A percentile compares a stretch with the other conserved stretches of the same genome.
Evolutionary conservation across 1,140 invertebrate species (phyloP).

Genomic region (Nephotettix cincticeps): DNA sequence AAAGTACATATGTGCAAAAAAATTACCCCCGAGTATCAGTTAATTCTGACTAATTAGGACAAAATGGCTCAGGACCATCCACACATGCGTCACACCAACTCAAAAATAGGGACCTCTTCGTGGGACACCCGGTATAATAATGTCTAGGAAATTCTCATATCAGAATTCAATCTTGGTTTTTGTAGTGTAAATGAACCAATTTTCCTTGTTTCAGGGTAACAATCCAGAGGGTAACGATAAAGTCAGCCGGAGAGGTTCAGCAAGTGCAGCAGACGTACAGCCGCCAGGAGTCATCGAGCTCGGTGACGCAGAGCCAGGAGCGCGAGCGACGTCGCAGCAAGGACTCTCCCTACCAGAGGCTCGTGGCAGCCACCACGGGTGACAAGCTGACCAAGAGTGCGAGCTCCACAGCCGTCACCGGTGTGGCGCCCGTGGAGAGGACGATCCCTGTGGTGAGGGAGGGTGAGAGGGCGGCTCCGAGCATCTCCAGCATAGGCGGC

Average conservation of each 20-base stretch:
- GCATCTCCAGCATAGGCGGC: constrained; percentile 64
- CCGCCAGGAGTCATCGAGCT: constrained; percentile 8
- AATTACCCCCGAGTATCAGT: too few relatives aligned
- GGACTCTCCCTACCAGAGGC: constrained; percentile 10
- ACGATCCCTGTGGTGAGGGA: constrained; percentile 15
- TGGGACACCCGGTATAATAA: too few relatives aligned
- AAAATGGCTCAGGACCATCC: too few relatives aligned
- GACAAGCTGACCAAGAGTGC: constrained; percentile 35
- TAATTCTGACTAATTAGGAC: too few relatives aligned
- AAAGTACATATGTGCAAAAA: too few relatives aligned
- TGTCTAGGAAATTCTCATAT: too few relatives aligned
- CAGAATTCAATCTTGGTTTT: too few relatives aligned
- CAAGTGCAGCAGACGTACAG: constrained; percentile 44
- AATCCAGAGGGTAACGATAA: constrained; percentile 59
- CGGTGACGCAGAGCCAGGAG: not conserved
- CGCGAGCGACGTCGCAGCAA: constrained; percentile 14
- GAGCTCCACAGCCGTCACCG: constrained; percentile 29
- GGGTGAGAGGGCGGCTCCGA: constrained; percentile 47
- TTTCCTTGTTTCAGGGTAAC: constrained; percentile 38
- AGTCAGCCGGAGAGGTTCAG: constrained; percentile 55
- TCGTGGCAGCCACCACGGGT: not conserved
- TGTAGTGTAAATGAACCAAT: too few relatives aligned
- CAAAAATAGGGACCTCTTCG: too few relatives aligned
- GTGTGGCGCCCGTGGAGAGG: constrained; percentile 2
- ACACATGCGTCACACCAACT: too few relatives aligned